Evolutionary conservation across 2,888 invertebrate genomes (phyloP).

Genomic region (Acrobasis suavella): DNA sequence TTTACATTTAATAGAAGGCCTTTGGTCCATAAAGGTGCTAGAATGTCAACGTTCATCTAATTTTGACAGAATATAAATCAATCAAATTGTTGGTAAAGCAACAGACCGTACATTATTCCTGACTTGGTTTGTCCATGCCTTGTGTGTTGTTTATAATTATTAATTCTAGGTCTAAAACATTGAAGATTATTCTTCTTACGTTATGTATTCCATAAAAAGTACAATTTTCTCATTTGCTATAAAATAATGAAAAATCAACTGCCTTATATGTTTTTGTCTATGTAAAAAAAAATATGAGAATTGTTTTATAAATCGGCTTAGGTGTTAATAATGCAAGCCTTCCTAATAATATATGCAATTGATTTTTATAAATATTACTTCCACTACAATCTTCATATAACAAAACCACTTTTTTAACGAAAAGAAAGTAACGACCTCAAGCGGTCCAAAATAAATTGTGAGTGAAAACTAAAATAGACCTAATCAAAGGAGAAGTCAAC

Average conservation of each 20-base stretch:
- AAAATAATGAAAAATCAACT: too few relatives aligned
- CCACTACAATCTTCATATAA: neutral
- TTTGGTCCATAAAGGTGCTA: neutral
- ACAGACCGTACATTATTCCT: neutral
- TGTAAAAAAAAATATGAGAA: too few relatives aligned
- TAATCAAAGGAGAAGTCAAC: neutral
- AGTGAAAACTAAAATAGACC: neutral
- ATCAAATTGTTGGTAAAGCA: neutral
- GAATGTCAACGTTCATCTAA: neutral
- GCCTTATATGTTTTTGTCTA: too few relatives aligned
- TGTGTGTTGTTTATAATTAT: neutral
- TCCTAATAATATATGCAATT: neutral
- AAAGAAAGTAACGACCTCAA: neutral
- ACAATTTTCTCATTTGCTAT: too few relatives aligned
- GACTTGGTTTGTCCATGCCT: neutral
- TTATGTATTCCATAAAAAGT: too few relatives aligned
- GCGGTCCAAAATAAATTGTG: neutral
- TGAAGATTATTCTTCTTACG: neutral
- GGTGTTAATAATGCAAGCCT: too few relatives aligned
- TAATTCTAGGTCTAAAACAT: neutral
- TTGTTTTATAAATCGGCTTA: too few relatives aligned
- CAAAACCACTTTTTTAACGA: neutral
- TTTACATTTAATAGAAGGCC: neutral
- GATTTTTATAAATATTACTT: neutral
- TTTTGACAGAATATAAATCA: neutral